phyloP scores from a whole-genome alignment of 2,113 vertebrate genomes.

The Vireo altiloquus region DNA sequence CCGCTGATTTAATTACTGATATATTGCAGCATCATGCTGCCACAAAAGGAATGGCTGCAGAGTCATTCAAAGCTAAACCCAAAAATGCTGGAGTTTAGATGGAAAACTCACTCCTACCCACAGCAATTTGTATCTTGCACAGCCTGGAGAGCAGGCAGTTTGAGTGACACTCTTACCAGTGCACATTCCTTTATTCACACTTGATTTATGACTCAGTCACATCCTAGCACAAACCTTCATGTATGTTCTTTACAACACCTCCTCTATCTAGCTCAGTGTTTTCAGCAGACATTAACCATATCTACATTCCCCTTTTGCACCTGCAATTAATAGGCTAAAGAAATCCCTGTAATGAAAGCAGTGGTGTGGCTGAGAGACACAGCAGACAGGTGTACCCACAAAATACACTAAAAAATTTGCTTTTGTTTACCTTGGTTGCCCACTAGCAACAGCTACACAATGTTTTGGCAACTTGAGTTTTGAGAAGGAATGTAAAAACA shows the following conservation, averaged over 20 bases:
- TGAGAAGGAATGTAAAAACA: neutral
- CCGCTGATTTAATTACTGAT: neutral
- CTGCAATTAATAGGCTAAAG: slow-evolving; percentile 5
- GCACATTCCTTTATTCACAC: neutral
- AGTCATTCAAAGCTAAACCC: neutral
- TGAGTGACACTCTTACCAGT: neutral
- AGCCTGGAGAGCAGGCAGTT: neutral
- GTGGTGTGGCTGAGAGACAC: neutral
- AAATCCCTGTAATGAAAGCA: neutral
- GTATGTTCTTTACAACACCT: neutral
- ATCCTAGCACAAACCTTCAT: neutral
- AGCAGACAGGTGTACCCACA: neutral
- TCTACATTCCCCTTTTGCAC: neutral
- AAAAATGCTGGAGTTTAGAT: neutral
- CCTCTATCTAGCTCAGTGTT: neutral
- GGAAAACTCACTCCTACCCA: neutral
- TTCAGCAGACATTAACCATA: neutral
- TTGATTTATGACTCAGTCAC: neutral
- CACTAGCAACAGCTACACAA: neutral
- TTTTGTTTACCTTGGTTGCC: slow-evolving; percentile 1
- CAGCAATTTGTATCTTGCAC: neutral
- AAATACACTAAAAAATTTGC: neutral
- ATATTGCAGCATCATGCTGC: neutral
- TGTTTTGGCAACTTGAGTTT: neutral
- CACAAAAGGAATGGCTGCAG: neutral